A percentile compares a stretch with the other conserved stretches of the same genome.
Evolutionary conservation across 2,888 invertebrate species (phyloP).

Genomic region (Germaria angustata): DNA sequence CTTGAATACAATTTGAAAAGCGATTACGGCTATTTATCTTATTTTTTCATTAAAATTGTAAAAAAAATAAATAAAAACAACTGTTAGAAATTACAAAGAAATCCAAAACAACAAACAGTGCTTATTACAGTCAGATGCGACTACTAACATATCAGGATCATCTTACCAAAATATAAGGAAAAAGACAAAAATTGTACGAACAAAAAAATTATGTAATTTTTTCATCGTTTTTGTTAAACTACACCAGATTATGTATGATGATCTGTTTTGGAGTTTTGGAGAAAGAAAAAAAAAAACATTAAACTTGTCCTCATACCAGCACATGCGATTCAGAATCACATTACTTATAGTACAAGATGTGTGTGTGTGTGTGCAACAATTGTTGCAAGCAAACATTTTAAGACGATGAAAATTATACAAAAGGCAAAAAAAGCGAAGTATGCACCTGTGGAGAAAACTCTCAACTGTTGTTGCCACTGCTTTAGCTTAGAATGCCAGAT

Average conservation of each 20-base stretch:
- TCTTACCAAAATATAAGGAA: conserved; percentile 31
- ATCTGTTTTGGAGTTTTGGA: conserved; percentile 28
- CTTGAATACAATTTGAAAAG: conserved; percentile 7
- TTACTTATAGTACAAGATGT: neutral
- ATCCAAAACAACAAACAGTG: neutral
- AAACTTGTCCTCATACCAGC: conserved; percentile 51
- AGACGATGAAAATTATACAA: neutral
- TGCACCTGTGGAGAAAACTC: conserved; percentile 67
- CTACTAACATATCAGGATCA: conserved; percentile 50
- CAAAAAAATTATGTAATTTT: conserved; percentile 54
- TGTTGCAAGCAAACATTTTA: conserved; percentile 18
- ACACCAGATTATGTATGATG: conserved; percentile 44
- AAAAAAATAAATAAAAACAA: conserved; percentile 52
- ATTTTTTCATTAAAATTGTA: conserved; percentile 53
- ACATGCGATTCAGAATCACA: neutral
- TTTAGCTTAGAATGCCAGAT: conserved; percentile 34
- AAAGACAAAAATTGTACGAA: neutral
- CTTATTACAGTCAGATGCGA: neutral
- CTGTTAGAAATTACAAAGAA: conserved; percentile 57
- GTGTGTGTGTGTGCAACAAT: conserved; percentile 23
- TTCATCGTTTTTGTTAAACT: neutral
- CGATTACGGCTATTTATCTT: conserved; percentile 51
- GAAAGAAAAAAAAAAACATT: neutral
- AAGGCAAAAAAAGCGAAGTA: conserved; percentile 2
- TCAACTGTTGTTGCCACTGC: conserved; percentile 55